phyloP scores from a whole-genome alignment of 2,888 invertebrate genomes.

The Calliopum simillimum region DNA sequence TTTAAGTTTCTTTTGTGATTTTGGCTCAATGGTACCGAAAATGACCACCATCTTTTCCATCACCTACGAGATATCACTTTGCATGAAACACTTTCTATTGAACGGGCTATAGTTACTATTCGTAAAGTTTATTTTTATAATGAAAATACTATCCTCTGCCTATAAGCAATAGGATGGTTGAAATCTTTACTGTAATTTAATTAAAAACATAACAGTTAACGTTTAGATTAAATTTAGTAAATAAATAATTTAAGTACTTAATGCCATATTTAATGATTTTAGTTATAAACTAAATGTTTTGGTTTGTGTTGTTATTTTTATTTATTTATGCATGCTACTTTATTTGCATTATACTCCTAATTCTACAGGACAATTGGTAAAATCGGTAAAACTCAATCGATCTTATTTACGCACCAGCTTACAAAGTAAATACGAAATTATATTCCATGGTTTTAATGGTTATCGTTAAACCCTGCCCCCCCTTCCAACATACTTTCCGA shows the following conservation, averaged over 20 bases:
- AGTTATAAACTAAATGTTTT: conserved; percentile 43
- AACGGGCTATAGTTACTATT: no score
- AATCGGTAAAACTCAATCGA: conserved; percentile 60
- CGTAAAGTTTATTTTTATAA: no score
- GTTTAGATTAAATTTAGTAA: no score
- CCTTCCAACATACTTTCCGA: no score
- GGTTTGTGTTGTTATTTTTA: background rate
- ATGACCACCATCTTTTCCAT: background rate
- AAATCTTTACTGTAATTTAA: no score
- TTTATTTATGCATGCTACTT: conserved; percentile 50
- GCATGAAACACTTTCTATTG: no score
- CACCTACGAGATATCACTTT: background rate
- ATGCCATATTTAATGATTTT: background rate
- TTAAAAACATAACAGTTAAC: no score
- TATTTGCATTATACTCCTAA: conserved; percentile 1
- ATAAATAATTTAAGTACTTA: background rate
- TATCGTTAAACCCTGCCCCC: background rate
- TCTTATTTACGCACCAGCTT: conserved; percentile 64
- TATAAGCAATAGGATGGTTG: no score
- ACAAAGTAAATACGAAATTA: conserved; percentile 58
- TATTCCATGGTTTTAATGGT: background rate
- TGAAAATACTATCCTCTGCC: no score
- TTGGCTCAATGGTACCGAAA: no score
- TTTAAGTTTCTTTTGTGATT: conserved; percentile 2
- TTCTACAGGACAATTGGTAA: conserved; percentile 47